phyloP scores from a whole-genome alignment of 2,113 vertebrate genomes.

The Aythya baeri region DNA sequence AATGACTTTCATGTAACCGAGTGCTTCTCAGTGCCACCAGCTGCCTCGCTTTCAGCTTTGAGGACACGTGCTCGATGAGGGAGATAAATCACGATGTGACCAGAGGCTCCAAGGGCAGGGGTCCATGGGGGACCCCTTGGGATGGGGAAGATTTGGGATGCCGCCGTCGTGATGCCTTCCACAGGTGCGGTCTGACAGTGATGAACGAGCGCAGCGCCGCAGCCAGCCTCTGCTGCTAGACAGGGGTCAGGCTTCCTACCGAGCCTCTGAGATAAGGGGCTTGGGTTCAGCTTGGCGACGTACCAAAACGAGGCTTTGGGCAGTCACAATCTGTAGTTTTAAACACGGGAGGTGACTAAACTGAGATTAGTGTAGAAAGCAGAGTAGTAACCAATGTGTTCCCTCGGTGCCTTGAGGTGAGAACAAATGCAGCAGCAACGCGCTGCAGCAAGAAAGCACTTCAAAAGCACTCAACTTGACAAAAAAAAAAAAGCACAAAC shows the following conservation, averaged over 20 bases:
- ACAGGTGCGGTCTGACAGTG: conserved; percentile 15
- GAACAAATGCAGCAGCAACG: background rate
- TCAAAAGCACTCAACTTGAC: background rate
- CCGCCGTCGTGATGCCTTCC: background rate
- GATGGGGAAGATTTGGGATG: background rate
- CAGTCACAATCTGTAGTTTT: background rate
- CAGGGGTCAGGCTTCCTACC: conserved; percentile 1
- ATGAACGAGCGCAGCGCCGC: background rate
- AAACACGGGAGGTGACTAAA: background rate
- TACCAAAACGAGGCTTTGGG: background rate
- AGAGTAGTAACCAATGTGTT: background rate
- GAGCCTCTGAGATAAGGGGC: background rate
- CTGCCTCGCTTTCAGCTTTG: background rate
- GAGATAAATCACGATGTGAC: fast-evolving
- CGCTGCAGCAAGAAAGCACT: background rate
- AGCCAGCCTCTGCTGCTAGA: fast-evolving
- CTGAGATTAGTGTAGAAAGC: background rate
- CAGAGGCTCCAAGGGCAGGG: background rate
- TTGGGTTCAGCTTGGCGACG: background rate
- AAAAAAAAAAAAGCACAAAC: background rate
- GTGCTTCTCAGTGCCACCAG: background rate
- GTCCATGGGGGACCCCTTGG: background rate
- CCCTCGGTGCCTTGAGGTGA: background rate
- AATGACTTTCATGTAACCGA: background rate
- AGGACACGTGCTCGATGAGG: background rate